Evolutionary conservation across 2,888 invertebrate genomes (phyloP), one percentile per base, ranked within the genome.

Genomic region (Lutraria lutraria): DNA sequence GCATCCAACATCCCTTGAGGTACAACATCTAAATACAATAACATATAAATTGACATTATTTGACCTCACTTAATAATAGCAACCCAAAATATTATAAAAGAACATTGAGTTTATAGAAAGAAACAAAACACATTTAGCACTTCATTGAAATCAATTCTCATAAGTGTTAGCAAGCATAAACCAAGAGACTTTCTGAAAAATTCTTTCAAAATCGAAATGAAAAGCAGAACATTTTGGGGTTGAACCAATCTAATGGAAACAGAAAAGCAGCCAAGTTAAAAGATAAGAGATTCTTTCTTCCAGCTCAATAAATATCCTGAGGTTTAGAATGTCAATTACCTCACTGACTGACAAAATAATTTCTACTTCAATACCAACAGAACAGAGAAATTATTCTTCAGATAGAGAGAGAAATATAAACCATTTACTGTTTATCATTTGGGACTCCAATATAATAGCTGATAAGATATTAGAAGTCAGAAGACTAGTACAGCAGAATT

Each of bases 281-380:
- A 63, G 63, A 63, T 10, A 76, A 31, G 76, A 76, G 34, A 76
- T 31, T 34, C 16, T 76, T 34, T 15, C 34, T 76, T 76, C 34
- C 31, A 34, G 31, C 76, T 76, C 76, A 76, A 76, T 76, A 76
- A 76, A 34, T 31, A 76, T 76, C 76, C 76, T 31, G 31, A 76
- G 76, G 76, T 76, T 76, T 31, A 76, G 76, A 31, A 34, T 34
- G 34, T 16, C 76, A 76, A 76, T 76, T 76, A 76, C 34, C 34
- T 19, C 6, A 16, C 76, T 76, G 76, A 76, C 31, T 76, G 76
- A 76, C 76, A 76, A 13, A 76, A 76, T 76, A 31, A 76, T 76
- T 31, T 76, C 76, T 76, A 31, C 76, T 76, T 76, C 76, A 31
- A 76, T 31, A 76, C 76, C 34, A 76, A 15, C 76, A 34, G 31